Evolutionary conservation across 2,888 invertebrate genomes (phyloP).

Genomic region (Apodemia zela): DNA sequence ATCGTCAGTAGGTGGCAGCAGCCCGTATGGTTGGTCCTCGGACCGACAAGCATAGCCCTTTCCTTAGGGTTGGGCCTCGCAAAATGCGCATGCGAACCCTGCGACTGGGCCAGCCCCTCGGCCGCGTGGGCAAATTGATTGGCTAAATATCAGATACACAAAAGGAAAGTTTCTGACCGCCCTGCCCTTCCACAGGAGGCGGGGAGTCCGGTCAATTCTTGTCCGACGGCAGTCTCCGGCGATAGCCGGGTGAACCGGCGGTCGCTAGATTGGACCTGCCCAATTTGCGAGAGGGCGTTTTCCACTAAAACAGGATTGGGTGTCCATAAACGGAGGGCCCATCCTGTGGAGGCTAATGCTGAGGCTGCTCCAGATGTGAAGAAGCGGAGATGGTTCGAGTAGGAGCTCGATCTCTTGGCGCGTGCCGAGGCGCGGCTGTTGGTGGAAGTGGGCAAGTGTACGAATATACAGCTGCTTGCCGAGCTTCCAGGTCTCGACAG

Average conservation of each 20-base stretch:
- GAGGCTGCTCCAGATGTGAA: background rate
- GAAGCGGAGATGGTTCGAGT: conserved; percentile 29
- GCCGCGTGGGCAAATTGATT: no score
- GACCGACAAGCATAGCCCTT: background rate
- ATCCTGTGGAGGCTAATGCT: conserved; percentile 29
- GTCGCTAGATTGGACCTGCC: conserved; percentile 27
- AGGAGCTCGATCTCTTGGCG: conserved; percentile 29
- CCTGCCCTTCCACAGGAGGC: conserved; percentile 16
- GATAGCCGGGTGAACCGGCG: no score
- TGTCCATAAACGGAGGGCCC: conserved; percentile 26
- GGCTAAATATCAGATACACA: background rate
- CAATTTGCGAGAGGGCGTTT: conserved; percentile 25
- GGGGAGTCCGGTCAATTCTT: no score
- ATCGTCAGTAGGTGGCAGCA: background rate
- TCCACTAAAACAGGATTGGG: conserved; percentile 27
- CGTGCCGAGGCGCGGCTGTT: conserved; percentile 25
- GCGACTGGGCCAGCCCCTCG: no score
- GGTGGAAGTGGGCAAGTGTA: conserved; percentile 20
- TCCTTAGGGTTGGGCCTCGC: background rate
- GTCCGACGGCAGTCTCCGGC: no score
- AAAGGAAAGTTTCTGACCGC: no score
- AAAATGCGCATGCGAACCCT: background rate
- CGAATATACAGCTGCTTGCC: no score
- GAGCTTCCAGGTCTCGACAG: conserved; percentile 28
- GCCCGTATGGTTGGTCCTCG: background rate